Base-by-base conservation (phyloP, 1,140 invertebrate species). In the Andrena cerasifolii region DNA sequence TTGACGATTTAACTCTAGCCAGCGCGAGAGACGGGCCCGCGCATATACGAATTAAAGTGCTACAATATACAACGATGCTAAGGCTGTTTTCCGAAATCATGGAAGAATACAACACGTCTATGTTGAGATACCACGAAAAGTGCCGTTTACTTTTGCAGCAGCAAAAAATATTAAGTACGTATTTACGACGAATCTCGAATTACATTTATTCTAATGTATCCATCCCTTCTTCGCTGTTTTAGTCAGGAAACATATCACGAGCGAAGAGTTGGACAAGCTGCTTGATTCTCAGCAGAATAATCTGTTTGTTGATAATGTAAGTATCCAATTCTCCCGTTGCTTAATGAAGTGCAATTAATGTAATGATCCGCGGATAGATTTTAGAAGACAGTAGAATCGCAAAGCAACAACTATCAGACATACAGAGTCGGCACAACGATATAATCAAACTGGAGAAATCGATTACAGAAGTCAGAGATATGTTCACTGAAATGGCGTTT, bases 391-490 rank as follows among this genome's bases (percentile, higher is more conserved):
- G 96, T 43, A 95, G 95, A 86, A 94, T 95, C 92, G 97, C 96
- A n/a, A 95, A 95, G 89, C 95, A 95, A 89, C 95, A 95, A 79
- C 92, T 98, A 85, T 95, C 95, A 70, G 97, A 98, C 80, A 96
- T 97, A 82, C 95, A 98, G 93, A 96, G 94, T 75, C 94, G 97
- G 70, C 97, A 98, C 88, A 94, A 95, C 76, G 96, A 98, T 92
- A 95, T 98, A 80, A 92, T 96, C 74, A 96, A 97, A 91, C 93
- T 98, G 67, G 97, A 98, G 94, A 96, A 94, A 82, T 95, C 96
- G 82, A 95, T 98, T 79, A 91, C 91, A 80, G 96, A 98, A 91
- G 93, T 98, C 54, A 95, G 95, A 89, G 96, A 97, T 83, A 95
- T 98, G 93, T 98, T 98, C 93, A 93, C 95, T 85, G 95, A 97